A percentile compares a stretch with the other conserved stretches of the same genome.
These are phyloP conservation scores for Cinara cedri DNA, from an alignment of 2,888 invertebrate genomes.

Conservation along the genomic window DNA sequence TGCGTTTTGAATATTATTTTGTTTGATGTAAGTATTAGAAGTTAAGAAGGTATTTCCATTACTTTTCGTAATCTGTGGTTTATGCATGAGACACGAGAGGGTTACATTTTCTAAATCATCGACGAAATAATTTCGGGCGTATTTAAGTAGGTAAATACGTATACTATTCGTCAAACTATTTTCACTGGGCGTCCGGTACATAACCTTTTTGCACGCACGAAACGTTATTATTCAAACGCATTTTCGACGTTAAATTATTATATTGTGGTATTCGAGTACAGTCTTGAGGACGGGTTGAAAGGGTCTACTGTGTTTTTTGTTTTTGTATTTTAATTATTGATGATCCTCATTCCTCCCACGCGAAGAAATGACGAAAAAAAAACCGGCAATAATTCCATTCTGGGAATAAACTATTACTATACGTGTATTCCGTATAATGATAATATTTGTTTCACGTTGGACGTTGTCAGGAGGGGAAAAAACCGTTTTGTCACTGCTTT, in stretches of 20 bases:
- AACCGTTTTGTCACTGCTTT: slow-evolving; percentile 31
- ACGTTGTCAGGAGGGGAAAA: not conserved
- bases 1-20: no score
- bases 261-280: no score
- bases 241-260: not conserved
- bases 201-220: not conserved
- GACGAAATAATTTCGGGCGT: no score
- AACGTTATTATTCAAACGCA: not conserved
- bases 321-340: slow-evolving; percentile 36
- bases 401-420: not conserved
- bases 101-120: no score
- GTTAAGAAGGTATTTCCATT: no score
- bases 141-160: not conserved
- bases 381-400: not conserved
- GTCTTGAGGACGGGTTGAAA: not conserved
- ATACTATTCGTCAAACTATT: not conserved
- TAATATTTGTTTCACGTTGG: slow-evolving; percentile 23
- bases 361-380: not conserved
- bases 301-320: slow-evolving; percentile 7
- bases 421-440: slow-evolving; percentile 8
- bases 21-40: no score
- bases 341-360: not conserved
- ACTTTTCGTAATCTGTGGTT: no score
- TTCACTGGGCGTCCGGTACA: not conserved
- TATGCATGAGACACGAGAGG: no score